Percentiles rank a stretch among this genome's conserved stretches.
Evolutionary conservation across 2,888 invertebrate species (phyloP).

Genomic region (Oegoconia quadripuncta): DNA sequence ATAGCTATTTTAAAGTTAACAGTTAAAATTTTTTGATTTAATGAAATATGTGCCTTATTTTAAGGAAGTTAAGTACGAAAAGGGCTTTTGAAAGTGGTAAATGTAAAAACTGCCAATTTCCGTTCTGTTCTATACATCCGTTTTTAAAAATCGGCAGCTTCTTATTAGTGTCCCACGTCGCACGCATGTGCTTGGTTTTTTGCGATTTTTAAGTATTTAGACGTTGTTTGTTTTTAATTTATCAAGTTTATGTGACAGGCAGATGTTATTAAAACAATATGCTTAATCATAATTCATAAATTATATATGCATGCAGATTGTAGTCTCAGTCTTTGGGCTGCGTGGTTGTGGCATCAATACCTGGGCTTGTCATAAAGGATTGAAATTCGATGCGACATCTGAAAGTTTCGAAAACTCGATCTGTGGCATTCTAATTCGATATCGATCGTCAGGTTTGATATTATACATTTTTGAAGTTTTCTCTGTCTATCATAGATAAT

Average conservation of each 20-base stretch:
- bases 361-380: no score
- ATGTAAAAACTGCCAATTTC: slow-evolving; percentile 74
- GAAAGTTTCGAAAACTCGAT: no score
- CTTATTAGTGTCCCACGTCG: slow-evolving; percentile 72
- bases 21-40: neutral
- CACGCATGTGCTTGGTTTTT: slow-evolving; percentile 64
- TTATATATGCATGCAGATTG: no score
- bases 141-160: slow-evolving; percentile 67
- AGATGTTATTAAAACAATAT: slow-evolving; percentile 39
- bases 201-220: slow-evolving; percentile 55
- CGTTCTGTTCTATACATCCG: slow-evolving; percentile 68
- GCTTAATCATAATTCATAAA: slow-evolving; percentile 1
- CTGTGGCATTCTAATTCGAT: no score
- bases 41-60: slow-evolving; percentile 25
- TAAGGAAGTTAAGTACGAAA: slow-evolving; percentile 17
- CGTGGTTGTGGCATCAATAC: no score
- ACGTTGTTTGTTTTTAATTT: slow-evolving; percentile 50
- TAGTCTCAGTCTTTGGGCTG: no score
- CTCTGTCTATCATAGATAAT: no score
- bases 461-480: no score
- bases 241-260: slow-evolving; percentile 56
- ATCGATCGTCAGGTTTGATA: no score
- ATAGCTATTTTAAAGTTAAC: neutral
- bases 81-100: slow-evolving; percentile 21
- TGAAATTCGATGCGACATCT: no score